Evolutionary conservation across 2,797 vertebrate species (phyloP), one percentile per base, ranked within the genome.

Genomic region (Sylvilagus floridanus): DNA sequence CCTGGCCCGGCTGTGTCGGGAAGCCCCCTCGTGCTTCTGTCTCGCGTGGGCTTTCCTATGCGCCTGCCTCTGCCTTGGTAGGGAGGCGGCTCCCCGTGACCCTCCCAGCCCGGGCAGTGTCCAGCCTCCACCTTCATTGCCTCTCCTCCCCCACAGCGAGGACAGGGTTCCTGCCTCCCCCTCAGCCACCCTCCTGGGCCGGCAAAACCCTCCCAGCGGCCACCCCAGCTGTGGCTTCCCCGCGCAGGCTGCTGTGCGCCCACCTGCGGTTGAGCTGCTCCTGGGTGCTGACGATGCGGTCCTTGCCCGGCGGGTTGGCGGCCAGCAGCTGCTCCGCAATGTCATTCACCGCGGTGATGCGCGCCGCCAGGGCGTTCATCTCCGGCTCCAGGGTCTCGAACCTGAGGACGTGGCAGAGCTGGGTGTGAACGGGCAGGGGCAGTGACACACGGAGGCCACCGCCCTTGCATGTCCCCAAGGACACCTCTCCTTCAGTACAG

Each of bases 321-420:
- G 97, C 98, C 91, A 99, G 98, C 86, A 99, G 97, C 98, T 99
- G 99, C 81, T 98, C 98, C 0, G 99, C 98, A 19, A 99, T 98
- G 93, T 98, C 98, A 68, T 99, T 99, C 90, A 99, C 99, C 0
- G 99, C 98, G 5, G 98, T 96, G 37, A 99, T 98, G 10, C 99
- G 99, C 0, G 98, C 97, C 0, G 98, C 98, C 19, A 99, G 88
- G 54, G 98, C 99, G 65, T 99, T 99, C 99, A 99, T 99, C 98
- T 99, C 99, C 0, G 99, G 99, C 96, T 99, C 99, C 96, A 99
- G 98, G 5, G 99, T 99, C 97, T 99, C 99, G 50, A 99, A 99
- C 97, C 99, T 99, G 97, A 94, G 30, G 14, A 0, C 50, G 60
- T 1, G 2, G 68, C 65, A 73, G n/a, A 72, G 37, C 5, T 17